Percentiles rank a stretch among this genome's conserved stretches.
Evolutionary conservation across 2,113 vertebrate genomes (phyloP).

Genomic region (Peromyscus californicus): DNA sequence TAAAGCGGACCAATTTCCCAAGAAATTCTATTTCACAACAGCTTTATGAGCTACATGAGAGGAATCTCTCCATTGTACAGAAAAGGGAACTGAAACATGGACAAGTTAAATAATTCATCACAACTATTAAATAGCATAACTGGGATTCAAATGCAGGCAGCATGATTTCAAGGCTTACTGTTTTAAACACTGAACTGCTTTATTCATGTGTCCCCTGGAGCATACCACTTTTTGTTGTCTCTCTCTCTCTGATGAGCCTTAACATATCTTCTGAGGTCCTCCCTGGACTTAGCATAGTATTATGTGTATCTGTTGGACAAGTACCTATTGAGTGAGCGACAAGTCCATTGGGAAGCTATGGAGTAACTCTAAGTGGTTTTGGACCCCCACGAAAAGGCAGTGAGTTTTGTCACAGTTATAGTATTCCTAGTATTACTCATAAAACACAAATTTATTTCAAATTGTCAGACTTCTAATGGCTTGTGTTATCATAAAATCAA

Average conservation of each 20-base stretch:
- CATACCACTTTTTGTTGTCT: neutral
- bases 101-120: neutral
- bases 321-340: neutral
- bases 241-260: neutral
- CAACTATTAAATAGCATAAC: neutral
- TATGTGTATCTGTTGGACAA: neutral
- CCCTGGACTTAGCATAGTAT: neutral
- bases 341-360: neutral
- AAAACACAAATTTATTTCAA: slow-evolving; percentile 29
- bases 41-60: neutral
- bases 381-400: neutral
- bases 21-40: slow-evolving; percentile 2
- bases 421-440: neutral
- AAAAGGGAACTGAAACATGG: neutral
- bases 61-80: neutral
- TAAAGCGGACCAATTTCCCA: neutral
- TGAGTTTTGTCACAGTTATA: neutral
- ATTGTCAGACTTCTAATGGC: neutral
- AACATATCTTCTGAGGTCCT: neutral
- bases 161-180: neutral
- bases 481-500: neutral
- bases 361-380: neutral
- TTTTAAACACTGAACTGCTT: neutral
- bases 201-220: neutral
- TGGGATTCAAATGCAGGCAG: neutral